phyloP scores from a whole-genome alignment of 2,113 vertebrate genomes.

The Cochlearius cochlearius region DNA sequence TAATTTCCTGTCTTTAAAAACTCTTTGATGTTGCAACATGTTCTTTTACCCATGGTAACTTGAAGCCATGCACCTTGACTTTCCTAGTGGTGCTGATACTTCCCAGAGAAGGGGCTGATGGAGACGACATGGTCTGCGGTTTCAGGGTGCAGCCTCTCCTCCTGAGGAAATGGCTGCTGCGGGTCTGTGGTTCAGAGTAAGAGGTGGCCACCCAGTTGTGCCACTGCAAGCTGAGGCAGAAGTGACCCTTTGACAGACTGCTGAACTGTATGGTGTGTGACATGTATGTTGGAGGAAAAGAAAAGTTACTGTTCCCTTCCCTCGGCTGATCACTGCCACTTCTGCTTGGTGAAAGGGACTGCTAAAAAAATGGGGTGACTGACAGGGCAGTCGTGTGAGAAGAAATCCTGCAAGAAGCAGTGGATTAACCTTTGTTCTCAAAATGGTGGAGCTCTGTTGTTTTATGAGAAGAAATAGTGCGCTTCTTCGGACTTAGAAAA shows the following conservation, averaged over 20 bases:
- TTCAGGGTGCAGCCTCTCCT: background rate
- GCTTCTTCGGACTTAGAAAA: background rate
- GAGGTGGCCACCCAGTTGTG: accelerated
- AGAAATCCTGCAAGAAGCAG: background rate
- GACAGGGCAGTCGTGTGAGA: background rate
- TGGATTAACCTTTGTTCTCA: background rate
- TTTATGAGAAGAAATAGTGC: background rate
- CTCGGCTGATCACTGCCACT: background rate
- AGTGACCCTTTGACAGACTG: background rate
- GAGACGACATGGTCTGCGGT: background rate
- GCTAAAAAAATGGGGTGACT: background rate
- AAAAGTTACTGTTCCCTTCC: background rate
- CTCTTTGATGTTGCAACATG: background rate
- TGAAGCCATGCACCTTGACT: accelerated
- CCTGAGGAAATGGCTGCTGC: background rate
- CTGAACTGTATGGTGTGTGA: accelerated
- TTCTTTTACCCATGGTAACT: background rate
- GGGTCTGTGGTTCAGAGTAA: too few relatives aligned
- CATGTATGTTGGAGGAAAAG: background rate
- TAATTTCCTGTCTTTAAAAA: background rate
- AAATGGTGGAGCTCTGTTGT: background rate
- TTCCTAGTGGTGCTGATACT: background rate
- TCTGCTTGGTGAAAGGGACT: too few relatives aligned
- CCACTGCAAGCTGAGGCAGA: background rate
- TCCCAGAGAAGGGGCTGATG: too few relatives aligned